Base-by-base conservation (phyloP, 2,888 invertebrate genomes). In the Cheilosia pagana region DNA sequence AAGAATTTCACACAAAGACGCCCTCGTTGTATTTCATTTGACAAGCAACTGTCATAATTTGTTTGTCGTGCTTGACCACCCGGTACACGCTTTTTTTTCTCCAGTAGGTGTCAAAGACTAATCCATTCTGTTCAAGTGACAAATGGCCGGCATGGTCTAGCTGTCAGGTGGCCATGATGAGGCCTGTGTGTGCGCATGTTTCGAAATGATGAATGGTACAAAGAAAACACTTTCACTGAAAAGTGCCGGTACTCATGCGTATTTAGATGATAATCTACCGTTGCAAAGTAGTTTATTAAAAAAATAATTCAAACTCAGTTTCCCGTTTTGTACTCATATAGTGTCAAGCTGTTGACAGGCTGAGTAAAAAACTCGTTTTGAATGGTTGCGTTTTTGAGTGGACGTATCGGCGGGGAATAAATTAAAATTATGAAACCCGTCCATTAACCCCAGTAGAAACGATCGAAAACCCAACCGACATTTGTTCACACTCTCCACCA, bases 41-140 rank as follows among this genome's bases (percentile, higher is more conserved):
- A 71, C 70, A 39, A 52, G 39, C 62, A 57, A 78, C 82, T 83
- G 78, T 83, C 72, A 78, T 57, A 78, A 68, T 68, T 57, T 68
- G 39, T 57, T 52, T 23, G 68, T 63, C 68, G 74, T 45, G 82
- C 78, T 72, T 78, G 82, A 72, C 82, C 74, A 78, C 67, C 68
- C 72, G 52, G 57, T 31, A 31, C 21, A 41, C 8, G 43, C n/a
- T 59, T 31, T 23, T 39, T 39, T 31, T 53, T 31, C 39, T 25
- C 25, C 31, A 43, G 55, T 74, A 74, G 68, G 74, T 68, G 45
- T 63, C 57, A 23, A 50, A 23, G 50, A 50, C 12, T 55, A 16
- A 71, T 43, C 48, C 48, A 41, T 60, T 50, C 53, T 45, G 63
- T 71, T 21, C 10, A 71, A 52, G n/a, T n/a, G 41, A 67, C 72